These are phyloP conservation scores for Uropetala carovei DNA, from an alignment of 2,888 invertebrate species.

Conservation along the genomic window DNA sequence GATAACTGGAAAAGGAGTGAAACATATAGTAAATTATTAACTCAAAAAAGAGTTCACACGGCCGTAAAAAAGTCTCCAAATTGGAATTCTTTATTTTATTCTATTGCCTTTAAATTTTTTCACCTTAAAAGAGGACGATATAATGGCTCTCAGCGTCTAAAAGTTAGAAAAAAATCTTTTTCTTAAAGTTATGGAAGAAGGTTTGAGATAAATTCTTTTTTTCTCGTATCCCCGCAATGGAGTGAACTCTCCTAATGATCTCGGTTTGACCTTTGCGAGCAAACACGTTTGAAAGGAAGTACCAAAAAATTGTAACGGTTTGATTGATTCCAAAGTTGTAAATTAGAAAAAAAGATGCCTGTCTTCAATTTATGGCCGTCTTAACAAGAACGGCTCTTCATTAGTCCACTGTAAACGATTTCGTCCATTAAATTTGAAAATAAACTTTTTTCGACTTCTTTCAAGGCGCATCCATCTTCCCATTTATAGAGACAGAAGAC, in stretches of 20 bases:
- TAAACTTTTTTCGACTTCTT: slow-evolving; percentile 3
- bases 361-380: slow-evolving; percentile 19
- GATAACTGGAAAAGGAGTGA: no score
- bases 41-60: no score
- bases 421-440: slow-evolving; percentile 42
- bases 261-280: neutral
- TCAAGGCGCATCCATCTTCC: neutral
- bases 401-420: slow-evolving; percentile 11
- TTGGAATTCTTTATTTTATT: no score
- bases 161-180: neutral
- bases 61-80: no score
- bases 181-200: neutral
- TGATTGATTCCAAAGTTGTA: slow-evolving; percentile 1
- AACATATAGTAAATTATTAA: no score
- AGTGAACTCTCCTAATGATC: neutral
- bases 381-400: slow-evolving; percentile 5
- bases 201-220: neutral
- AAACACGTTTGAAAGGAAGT: neutral
- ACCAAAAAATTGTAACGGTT: slow-evolving; percentile 6
- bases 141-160: no score
- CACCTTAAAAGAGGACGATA: no score
- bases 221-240: neutral
- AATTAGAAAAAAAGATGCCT: neutral
- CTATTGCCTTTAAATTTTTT: no score
- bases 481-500: slow-evolving; percentile 10